Base-by-base conservation (phyloP, 92 coral and sea anemone species). In the Zoanthus sansibaricus region DNA sequence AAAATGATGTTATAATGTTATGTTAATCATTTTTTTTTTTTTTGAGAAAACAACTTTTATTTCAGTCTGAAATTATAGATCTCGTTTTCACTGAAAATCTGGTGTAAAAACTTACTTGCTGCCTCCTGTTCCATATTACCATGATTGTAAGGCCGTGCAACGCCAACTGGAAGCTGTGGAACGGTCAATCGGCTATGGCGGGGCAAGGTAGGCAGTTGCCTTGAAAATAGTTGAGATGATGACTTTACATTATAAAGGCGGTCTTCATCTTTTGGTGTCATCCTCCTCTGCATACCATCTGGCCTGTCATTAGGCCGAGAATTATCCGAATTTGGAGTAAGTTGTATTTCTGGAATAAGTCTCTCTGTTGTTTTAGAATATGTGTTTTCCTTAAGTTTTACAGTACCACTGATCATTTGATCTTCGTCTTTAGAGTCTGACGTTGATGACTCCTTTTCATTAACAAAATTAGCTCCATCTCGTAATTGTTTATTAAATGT, bases 161-260 rank as follows among this genome's bases (percentile, higher is more conserved):
- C 98, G 21, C 98, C 98, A 55, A 95, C 91, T 17, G 98, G 98
- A 47, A 94, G 94, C 16, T 94, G 89, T 0, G 98, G 98, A 12
- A 87, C 72, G 3, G 92, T 74, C 61, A 90, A 85, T 71, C 92
- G 88, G 71, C 92, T 82, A 48, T 85, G 91, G 59, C 92, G 94
- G 64, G 95, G 90, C 20, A 95, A 61, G 10, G 98, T 48, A 55
- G 94, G 91, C 25, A 91, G 90, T 62, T 92, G 90, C 49, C 98
- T 88, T 11, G 92, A 69, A 46, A 95, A 92, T 17, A 91, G 86
- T 68, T 91, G 79, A 13, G 91, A 58, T 42, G 94, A 61, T 30
- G 94, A n/a, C 76, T 94, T 92, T 51, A 86, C 85, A 20, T 76
- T 66, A 77, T 74, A 87, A 9, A 56, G 90, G 54, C 54, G 56